These are phyloP conservation scores for Trissolcus brochymenae DNA, from an alignment of 2,888 invertebrate species.

Conservation along the genomic window DNA sequence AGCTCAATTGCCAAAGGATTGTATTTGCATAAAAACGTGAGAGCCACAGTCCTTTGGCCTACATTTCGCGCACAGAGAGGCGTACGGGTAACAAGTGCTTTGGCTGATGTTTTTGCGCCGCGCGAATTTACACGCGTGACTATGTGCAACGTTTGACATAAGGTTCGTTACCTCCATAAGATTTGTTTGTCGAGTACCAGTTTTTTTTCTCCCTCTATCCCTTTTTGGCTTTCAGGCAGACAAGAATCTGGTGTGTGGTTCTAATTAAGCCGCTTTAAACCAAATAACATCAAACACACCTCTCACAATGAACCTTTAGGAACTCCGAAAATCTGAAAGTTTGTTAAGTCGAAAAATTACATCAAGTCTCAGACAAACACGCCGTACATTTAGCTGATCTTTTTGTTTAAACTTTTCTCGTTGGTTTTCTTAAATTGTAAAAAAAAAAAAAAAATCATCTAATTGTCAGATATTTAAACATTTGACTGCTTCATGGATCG, in stretches of 20 bases:
- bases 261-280: slow-evolving; percentile 45
- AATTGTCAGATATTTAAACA: no score
- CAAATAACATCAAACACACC: slow-evolving; percentile 47
- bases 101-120: slow-evolving; percentile 24
- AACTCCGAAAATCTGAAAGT: slow-evolving; percentile 26
- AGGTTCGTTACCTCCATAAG: slow-evolving; percentile 50
- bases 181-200: slow-evolving; percentile 46
- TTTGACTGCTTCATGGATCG: no score
- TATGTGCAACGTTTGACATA: slow-evolving; percentile 33
- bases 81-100: slow-evolving; percentile 18
- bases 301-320: slow-evolving; percentile 33
- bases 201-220: slow-evolving; percentile 18
- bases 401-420: background rate
- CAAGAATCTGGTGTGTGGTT: slow-evolving; percentile 34
- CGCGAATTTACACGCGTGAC: slow-evolving; percentile 26
- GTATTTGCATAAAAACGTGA: background rate
- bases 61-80: slow-evolving; percentile 10
- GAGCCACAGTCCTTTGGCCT: slow-evolving; percentile 9
- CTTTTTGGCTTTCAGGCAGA: slow-evolving; percentile 21
- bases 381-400: no score
- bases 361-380: no score
- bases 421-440: no score
- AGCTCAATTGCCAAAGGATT: no score
- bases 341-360: slow-evolving; percentile 30
- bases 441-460: no score